Percentiles rank a stretch among this genome's conserved stretches.
Conservation (phyloP, 2,113 vertebrate species). For the Larimichthys crocea region DNA sequence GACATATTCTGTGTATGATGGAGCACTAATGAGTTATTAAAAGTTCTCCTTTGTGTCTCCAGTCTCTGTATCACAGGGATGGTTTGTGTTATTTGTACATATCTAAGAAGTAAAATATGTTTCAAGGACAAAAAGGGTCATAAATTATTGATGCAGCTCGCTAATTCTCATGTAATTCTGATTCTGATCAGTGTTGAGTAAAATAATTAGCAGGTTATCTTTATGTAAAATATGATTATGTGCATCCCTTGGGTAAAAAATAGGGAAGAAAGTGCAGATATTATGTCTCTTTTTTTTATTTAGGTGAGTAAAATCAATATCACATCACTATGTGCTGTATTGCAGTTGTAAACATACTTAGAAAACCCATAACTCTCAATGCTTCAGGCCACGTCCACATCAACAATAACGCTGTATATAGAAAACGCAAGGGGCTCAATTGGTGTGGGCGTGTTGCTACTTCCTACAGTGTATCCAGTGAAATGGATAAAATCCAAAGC, state of each 20-base stretch:
- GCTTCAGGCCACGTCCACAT: constrained; percentile 29
- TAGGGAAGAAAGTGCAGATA: not conserved
- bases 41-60: not conserved
- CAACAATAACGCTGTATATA: constrained; percentile 18
- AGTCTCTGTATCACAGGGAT: not conserved
- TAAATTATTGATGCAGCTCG: not conserved
- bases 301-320: not conserved
- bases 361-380: not conserved
- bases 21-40: not conserved
- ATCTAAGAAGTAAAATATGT: not conserved
- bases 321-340: not conserved
- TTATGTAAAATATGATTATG: not conserved
- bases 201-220: not conserved
- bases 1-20: not conserved
- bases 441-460: constrained; percentile 41
- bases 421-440: constrained; percentile 20
- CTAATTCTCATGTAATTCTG: not conserved
- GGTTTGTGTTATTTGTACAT: no score
- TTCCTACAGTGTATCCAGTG: constrained; percentile 6
- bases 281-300: not conserved
- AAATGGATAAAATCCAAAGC: constrained; percentile 8
- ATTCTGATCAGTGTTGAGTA: not conserved
- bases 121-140: not conserved
- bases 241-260: not conserved
- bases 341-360: not conserved